These are phyloP conservation scores for Microctenopoma stevenorrisi DNA, from an alignment of 2,797 vertebrate genomes.

Conservation along the genomic window DNA sequence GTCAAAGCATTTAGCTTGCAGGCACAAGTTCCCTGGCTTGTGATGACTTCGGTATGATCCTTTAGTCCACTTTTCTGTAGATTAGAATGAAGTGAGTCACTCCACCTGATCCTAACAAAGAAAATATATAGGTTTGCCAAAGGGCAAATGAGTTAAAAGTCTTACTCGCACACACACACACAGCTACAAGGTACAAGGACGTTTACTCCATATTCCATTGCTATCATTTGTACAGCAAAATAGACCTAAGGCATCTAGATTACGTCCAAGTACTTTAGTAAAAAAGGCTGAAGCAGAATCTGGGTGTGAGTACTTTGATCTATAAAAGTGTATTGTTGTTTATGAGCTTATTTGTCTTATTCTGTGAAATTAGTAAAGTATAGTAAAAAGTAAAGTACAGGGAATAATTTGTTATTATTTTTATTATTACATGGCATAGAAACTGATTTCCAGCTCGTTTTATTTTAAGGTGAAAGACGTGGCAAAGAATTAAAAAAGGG, in stretches of 20 bases:
- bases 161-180: not conserved
- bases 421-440: too few relatives aligned
- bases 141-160: conserved; percentile 10
- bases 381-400: too few relatives aligned
- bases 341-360: too few relatives aligned
- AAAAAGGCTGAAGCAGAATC: too few relatives aligned
- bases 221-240: conserved; percentile 23
- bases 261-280: too few relatives aligned
- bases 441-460: too few relatives aligned
- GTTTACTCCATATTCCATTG: conserved; percentile 16
- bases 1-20: conserved; percentile 47
- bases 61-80: conserved; percentile 23
- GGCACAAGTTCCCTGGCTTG: conserved; percentile 35
- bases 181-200: not conserved
- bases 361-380: too few relatives aligned
- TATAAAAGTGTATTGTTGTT: too few relatives aligned
- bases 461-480: too few relatives aligned
- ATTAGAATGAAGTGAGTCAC: conserved; percentile 38
- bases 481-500: too few relatives aligned
- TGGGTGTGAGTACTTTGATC: too few relatives aligned
- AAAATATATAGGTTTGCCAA: conserved; percentile 40
- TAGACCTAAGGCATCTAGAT: not conserved
- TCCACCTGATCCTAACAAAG: conserved; percentile 57
- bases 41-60: conserved; percentile 25
- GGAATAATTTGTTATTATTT: too few relatives aligned